A percentile compares a stretch with the other conserved stretches of the same genome.
Conservation (phyloP, 2,113 vertebrate species). For the Hepsetus odoe region DNA sequence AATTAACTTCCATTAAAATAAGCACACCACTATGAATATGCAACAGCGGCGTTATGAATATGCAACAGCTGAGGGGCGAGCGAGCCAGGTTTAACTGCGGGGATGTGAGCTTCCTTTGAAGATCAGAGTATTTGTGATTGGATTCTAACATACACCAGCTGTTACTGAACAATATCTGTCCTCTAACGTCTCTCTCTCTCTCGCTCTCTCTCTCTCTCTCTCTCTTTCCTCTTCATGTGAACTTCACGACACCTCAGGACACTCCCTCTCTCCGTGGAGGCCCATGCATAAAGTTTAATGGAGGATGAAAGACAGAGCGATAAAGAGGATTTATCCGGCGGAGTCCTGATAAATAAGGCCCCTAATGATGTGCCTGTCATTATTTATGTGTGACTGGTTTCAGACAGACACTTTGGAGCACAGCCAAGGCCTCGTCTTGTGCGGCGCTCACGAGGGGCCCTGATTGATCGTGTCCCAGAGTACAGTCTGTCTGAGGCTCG, state of each 20-base stretch:
- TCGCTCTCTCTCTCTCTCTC: no score
- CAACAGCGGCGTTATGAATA: conserved; percentile 26
- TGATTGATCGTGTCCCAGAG: conserved; percentile 47
- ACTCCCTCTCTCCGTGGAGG: conserved; percentile 19
- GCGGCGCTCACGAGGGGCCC: conserved; percentile 19
- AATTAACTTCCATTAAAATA: conserved; percentile 43
- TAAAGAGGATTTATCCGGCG: conserved; percentile 51
- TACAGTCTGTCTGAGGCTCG: conserved; percentile 40
- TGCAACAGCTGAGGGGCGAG: conserved; percentile 11
- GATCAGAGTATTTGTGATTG: conserved; percentile 1
- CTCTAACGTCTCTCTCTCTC: background rate
- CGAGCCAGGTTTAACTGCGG: conserved; percentile 1
- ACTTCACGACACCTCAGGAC: conserved; percentile 25
- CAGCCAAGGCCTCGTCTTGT: conserved; percentile 53
- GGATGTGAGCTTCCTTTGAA: conserved; percentile 9
- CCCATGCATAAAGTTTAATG: conserved; percentile 52
- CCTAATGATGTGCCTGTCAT: conserved; percentile 49
- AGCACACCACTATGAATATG: conserved; percentile 25
- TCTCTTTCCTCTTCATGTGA: conserved; percentile 40
- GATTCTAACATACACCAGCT: background rate
- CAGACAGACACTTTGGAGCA: conserved; percentile 42
- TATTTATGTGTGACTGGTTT: conserved; percentile 49
- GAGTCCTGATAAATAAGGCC: conserved; percentile 53
- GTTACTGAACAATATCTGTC: background rate
- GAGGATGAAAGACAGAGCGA: conserved; percentile 43